phyloP scores from a whole-genome alignment of 2,888 invertebrate genomes.

The Eupeodes latifasciatus region DNA sequence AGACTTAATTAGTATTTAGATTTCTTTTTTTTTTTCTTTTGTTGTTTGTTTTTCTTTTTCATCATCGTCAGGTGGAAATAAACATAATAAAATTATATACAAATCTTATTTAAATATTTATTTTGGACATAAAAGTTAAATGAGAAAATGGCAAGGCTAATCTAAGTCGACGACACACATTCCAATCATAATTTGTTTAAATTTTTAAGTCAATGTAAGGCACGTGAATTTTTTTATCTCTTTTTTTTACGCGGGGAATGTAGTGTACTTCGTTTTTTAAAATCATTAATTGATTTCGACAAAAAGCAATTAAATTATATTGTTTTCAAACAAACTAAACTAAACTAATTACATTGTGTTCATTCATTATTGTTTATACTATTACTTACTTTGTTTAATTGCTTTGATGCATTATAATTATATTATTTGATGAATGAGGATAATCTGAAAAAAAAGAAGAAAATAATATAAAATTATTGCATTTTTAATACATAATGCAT shows the following conservation, averaged over 20 bases:
- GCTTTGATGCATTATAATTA: slow-evolving; percentile 3
- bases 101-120: slow-evolving; percentile 8
- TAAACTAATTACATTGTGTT: too few species aligned
- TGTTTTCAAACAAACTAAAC: background rate
- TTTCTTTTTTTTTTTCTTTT: slow-evolving; percentile 22
- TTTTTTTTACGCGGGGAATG: slow-evolving; percentile 2
- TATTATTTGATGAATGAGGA: background rate
- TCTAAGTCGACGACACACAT: slow-evolving; percentile 5
- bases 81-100: background rate
- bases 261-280: background rate
- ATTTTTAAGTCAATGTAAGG: slow-evolving; percentile 1
- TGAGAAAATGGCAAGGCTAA: slow-evolving; percentile 1
- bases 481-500: background rate
- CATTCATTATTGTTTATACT: background rate
- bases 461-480: background rate
- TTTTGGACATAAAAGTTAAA: background rate
- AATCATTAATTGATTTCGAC: slow-evolving; percentile 4
- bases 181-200: background rate
- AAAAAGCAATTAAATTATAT: background rate
- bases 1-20: slow-evolving; percentile 52
- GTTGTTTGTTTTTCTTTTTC: slow-evolving; percentile 43
- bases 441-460: background rate
- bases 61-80: slow-evolving; percentile 20
- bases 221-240: slow-evolving; percentile 1
- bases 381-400: slow-evolving; percentile 20